Percentiles rank a stretch among this genome's conserved stretches.
Evolutionary conservation across 92 coral and sea anemone genomes (phyloP).

Genomic region (Phymanthus crucifer): DNA sequence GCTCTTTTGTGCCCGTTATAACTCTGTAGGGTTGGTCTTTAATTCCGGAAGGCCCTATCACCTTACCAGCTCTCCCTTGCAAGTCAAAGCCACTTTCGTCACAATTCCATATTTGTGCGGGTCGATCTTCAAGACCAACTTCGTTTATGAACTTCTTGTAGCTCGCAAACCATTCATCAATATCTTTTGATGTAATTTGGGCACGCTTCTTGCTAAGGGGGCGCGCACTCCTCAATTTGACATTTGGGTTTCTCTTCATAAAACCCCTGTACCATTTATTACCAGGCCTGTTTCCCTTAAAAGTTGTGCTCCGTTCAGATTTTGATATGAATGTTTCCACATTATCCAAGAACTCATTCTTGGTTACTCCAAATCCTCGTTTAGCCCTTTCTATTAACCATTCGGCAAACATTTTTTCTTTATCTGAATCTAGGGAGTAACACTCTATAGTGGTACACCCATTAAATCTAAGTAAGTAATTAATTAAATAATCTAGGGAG

Average conservation of each 20-base stretch:
- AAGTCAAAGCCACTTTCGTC: constrained; percentile 58
- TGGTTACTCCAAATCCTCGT: not conserved
- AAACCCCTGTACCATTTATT: constrained; percentile 44
- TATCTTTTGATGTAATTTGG: constrained; percentile 28
- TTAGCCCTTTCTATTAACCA: too few relatives aligned
- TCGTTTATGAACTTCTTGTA: constrained; percentile 35
- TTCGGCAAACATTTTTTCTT: too few relatives aligned
- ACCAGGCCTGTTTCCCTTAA: constrained; percentile 48
- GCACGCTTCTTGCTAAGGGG: constrained; percentile 47
- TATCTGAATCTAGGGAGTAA: too few relatives aligned
- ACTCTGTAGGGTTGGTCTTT: constrained; percentile 51
- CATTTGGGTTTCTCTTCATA: constrained; percentile 48
- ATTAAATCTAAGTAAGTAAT: too few relatives aligned
- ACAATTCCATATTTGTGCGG: constrained; percentile 59
- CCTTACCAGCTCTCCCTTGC: constrained; percentile 52
- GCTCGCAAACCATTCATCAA: constrained; percentile 44
- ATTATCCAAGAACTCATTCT: not conserved
- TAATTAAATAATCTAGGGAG: too few relatives aligned
- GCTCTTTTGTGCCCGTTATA: constrained; percentile 41
- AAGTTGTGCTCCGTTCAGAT: constrained; percentile 36
- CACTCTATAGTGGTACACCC: too few relatives aligned
- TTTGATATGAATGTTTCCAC: not conserved
- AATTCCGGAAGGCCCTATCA: constrained; percentile 41
- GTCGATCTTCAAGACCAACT: constrained; percentile 32
- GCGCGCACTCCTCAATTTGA: constrained; percentile 49